Conservation (phyloP, 2,888 invertebrate species). For the Agrochola macilenta region DNA sequence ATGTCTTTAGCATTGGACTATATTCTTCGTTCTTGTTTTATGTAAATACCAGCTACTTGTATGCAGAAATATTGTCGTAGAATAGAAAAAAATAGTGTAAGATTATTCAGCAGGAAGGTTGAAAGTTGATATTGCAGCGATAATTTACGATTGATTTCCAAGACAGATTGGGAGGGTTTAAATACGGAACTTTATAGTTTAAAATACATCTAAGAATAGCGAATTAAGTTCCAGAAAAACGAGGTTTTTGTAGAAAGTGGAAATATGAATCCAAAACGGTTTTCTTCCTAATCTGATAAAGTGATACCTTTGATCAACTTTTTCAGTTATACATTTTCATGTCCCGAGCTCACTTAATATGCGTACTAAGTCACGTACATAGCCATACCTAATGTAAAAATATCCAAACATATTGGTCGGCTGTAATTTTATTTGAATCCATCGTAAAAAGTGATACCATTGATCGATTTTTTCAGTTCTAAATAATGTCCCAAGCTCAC, state of each 20-base stretch:
- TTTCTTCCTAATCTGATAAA: not conserved
- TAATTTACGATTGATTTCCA: not conserved
- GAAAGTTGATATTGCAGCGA: not conserved
- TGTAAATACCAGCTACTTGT: no score
- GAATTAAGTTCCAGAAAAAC: not conserved
- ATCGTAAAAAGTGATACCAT: slow-evolving; percentile 61
- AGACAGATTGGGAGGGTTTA: not conserved
- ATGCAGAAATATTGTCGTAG: not conserved
- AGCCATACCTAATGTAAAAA: slow-evolving; percentile 29
- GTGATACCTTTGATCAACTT: not conserved
- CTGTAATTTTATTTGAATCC: slow-evolving; percentile 73
- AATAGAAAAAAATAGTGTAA: no score
- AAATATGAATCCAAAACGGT: not conserved
- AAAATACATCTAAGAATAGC: not conserved
- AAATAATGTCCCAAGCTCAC: not conserved
- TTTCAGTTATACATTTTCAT: not conserved
- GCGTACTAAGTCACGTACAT: not conserved
- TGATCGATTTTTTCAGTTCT: not conserved
- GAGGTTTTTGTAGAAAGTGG: not conserved
- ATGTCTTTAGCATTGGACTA: not conserved
- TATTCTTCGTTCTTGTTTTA: not conserved
- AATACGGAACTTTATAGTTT: not conserved
- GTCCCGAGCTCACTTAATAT: not conserved
- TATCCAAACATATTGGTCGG: slow-evolving; percentile 50
- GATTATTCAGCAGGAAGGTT: not conserved